phyloP scores from a whole-genome alignment of 2,113 vertebrate genomes.

The Erinaceus europaeus region DNA sequence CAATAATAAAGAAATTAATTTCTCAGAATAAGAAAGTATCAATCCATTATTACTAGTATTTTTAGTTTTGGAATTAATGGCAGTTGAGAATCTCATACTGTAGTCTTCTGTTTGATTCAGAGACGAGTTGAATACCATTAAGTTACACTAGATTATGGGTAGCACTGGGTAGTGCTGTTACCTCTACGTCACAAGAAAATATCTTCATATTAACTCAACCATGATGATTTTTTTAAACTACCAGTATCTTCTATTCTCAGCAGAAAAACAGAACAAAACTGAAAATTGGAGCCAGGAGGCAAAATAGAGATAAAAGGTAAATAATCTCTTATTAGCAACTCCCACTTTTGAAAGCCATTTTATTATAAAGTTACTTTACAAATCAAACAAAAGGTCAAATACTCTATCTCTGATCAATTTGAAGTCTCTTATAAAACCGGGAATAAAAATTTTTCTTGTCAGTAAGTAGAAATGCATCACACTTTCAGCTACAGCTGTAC shows the following conservation, averaged over 20 bases:
- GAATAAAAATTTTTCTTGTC: constrained; percentile 18
- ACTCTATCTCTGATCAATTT: background rate
- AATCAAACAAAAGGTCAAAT: background rate
- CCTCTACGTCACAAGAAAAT: constrained; percentile 28
- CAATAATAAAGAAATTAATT: background rate
- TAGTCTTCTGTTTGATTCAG: background rate
- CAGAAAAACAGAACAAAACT: constrained; percentile 41
- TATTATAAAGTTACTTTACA: too few relatives aligned
- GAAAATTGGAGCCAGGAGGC: constrained; percentile 22
- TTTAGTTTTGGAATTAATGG: background rate
- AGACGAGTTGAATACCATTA: background rate
- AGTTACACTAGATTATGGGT: background rate
- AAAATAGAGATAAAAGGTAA: constrained; percentile 22
- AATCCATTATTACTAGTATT: background rate
- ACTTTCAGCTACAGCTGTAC: background rate
- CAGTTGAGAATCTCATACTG: background rate
- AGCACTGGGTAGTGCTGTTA: too few relatives aligned
- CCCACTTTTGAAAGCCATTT: background rate
- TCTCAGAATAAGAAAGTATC: background rate
- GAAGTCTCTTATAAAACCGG: constrained; percentile 8
- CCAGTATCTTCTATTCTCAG: background rate
- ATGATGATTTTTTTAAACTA: background rate
- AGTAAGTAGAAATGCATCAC: constrained; percentile 7
- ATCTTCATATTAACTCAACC: too few relatives aligned
- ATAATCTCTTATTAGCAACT: background rate